Evolutionary conservation across 2,797 vertebrate species (phyloP).

Genomic region (Huso huso): DNA sequence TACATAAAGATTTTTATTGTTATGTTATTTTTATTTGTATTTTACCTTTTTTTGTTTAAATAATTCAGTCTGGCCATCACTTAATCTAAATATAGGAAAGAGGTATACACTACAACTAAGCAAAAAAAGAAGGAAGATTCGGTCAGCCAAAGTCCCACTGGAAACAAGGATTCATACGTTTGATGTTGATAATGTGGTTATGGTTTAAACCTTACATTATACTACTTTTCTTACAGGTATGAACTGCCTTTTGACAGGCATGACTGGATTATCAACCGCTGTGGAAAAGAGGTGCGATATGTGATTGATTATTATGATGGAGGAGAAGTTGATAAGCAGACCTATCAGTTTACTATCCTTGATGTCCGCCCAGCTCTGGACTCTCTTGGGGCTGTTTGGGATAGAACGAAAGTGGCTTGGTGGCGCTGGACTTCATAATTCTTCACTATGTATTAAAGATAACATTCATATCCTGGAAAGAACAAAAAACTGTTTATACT

Average conservation of each 20-base stretch:
- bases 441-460: neutral
- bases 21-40: too few species aligned
- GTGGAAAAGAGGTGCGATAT: conserved; percentile 69
- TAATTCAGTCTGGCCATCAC: too few species aligned
- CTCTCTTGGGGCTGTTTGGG: conserved; percentile 67
- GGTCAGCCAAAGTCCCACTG: conserved; percentile 28
- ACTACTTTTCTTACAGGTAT: conserved; percentile 42
- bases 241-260: conserved; percentile 75
- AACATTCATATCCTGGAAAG: too few species aligned
- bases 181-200: conserved; percentile 31
- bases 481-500: too few species aligned
- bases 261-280: conserved; percentile 71
- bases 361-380: conserved; percentile 73
- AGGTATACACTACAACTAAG: too few species aligned
- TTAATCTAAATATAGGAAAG: too few species aligned
- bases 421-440: conserved; percentile 69
- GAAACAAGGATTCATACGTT: conserved; percentile 30
- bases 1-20: too few species aligned
- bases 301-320: conserved; percentile 77
- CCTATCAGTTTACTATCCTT: conserved; percentile 64
- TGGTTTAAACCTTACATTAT: conserved; percentile 25
- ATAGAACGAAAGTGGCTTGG: conserved; percentile 74
- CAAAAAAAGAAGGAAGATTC: neutral
- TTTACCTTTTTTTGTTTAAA: too few species aligned
- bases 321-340: conserved; percentile 50